Conservation (phyloP, 2,888 invertebrate genomes). For the Seladonia tumulorum region DNA sequence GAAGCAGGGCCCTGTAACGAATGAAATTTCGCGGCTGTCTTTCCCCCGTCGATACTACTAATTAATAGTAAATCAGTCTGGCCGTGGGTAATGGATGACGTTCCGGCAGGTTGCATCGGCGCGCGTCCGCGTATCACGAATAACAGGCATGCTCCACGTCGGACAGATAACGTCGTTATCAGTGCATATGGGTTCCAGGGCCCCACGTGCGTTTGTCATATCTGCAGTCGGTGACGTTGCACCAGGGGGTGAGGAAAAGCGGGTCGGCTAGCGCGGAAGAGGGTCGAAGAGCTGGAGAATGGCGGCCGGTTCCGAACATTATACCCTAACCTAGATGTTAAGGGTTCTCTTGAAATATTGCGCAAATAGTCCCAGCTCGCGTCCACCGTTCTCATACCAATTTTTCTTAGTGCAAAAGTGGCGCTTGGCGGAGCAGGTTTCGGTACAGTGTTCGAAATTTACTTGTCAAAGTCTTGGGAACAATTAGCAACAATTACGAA, state of each 20-base stretch:
- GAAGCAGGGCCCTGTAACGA: slow-evolving; percentile 29
- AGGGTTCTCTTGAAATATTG: neutral
- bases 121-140: slow-evolving; percentile 50
- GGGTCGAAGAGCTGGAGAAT: slow-evolving; percentile 46
- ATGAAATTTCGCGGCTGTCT: slow-evolving; percentile 55
- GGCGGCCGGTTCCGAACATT: slow-evolving; percentile 41
- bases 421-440: too few relatives aligned
- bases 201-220: slow-evolving; percentile 67
- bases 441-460: too few relatives aligned
- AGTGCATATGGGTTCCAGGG: slow-evolving; percentile 61
- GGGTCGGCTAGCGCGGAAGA: slow-evolving; percentile 25
- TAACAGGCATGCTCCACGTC: slow-evolving; percentile 61
- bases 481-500: too few relatives aligned
- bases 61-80: slow-evolving; percentile 66
- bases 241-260: neutral
- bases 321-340: neutral
- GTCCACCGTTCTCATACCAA: neutral
- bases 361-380: neutral
- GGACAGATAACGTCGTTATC: slow-evolving; percentile 68
- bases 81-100: slow-evolving; percentile 58
- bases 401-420: neutral
- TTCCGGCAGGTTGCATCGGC: slow-evolving; percentile 53
- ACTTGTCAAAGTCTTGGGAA: too few relatives aligned
- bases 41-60: slow-evolving; percentile 53
- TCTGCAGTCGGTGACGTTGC: slow-evolving; percentile 49